A percentile compares a stretch with the other conserved stretches of the same genome.
phyloP scores from a whole-genome alignment of 2,888 invertebrate genomes.

The Pristionchus entomophagus region DNA sequence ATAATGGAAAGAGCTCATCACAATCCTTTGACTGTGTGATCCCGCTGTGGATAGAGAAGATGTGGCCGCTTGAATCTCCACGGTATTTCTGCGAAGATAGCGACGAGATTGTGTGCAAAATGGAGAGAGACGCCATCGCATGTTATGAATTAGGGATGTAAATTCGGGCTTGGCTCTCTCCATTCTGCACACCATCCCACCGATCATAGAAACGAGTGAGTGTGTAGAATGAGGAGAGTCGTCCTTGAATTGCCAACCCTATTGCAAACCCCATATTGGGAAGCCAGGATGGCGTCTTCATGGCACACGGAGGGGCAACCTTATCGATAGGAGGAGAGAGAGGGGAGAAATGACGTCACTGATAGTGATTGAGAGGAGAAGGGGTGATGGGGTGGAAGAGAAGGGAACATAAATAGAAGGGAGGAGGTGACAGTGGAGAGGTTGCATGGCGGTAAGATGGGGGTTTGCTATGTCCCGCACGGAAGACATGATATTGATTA shows the following conservation, averaged over 20 bases:
- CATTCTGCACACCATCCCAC: no score
- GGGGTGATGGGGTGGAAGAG: constrained; percentile 39
- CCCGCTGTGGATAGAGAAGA: not conserved
- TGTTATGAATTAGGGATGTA: no score
- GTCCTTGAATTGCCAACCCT: no score
- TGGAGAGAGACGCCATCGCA: no score
- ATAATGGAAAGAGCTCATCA: no score
- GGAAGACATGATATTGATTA: not conserved
- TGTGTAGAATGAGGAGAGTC: no score
- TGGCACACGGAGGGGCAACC: not conserved
- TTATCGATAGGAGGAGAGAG: constrained; percentile 35
- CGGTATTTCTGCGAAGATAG: no score
- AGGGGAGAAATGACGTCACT: constrained; percentile 16
- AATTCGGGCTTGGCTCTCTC: no score
- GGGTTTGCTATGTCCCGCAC: not conserved
- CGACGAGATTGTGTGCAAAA: no score
- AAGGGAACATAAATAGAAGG: constrained; percentile 2
- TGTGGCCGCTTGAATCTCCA: no score
- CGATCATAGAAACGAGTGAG: no score
- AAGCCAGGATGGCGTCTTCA: constrained; percentile 13
- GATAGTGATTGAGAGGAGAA: constrained; percentile 38
- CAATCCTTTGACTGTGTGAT: not conserved
- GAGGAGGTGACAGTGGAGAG: not conserved
- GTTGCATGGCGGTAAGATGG: not conserved
- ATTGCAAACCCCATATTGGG: no score